Base-by-base conservation (phyloP, 2,113 vertebrate genomes). In the Callochromis pleurospilus region DNA sequence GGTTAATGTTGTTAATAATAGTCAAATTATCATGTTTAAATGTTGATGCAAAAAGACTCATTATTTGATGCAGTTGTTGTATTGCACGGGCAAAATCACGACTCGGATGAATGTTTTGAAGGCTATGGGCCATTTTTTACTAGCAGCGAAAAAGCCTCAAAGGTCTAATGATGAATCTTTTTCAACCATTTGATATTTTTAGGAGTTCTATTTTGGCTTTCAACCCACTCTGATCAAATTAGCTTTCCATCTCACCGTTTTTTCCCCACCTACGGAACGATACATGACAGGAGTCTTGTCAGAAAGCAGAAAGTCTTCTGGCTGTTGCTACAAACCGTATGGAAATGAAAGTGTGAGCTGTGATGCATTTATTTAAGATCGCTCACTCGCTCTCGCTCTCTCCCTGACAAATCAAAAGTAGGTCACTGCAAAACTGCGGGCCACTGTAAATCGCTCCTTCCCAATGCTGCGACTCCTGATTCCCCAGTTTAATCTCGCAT, bases 401-500 rank as follows among this genome's bases (percentile, higher is more conserved):
- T 21, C 11, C 15, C 82, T 83, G 88, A 83, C 81, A 88, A 87
- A 89, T 88, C 81, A 36, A 87, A 95, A 94, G 84, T 94, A 93
- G 94, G 95, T 94, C 94, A 94, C 60, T 85, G 86, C 85, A 83
- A 88, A 93, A 91, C 80, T 87, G 83, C 62, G 84, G 81, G 56
- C 86, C 86, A 79, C 75, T 86, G 87, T 62, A 88, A 84, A 87
- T 79, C 84, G 42, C 77, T 86, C 49, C 75, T 47, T 79, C 75
- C 24, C 3, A 36, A 83, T 54, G 42, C 21, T n/a, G 17, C 21
- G 36, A 36, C 85, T 53, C 45, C 73, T 19, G 10, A 51, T 77
- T 77, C 10, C 45, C 45, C 73, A 33, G 6, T 77, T 51, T 51
- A 77, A 77, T 77, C 53, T 36, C 29, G 49, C 82, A 13, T 24